Evolutionary conservation across 1,140 invertebrate species (phyloP).

Genomic region (Bombus fervidus): DNA sequence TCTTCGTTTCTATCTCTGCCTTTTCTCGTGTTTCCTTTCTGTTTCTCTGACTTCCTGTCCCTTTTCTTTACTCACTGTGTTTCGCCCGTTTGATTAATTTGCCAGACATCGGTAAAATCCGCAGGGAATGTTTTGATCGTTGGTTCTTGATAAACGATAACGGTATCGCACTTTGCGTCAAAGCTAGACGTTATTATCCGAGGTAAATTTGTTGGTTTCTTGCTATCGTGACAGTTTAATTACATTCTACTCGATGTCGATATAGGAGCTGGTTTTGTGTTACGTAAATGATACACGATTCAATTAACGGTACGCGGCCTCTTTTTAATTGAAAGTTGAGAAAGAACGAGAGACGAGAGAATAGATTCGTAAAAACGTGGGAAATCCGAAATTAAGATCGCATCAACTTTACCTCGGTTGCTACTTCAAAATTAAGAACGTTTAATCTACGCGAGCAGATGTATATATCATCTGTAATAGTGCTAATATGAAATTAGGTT

Average conservation of each 20-base stretch:
- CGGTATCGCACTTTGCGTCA: not conserved
- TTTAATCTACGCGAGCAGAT: not conserved
- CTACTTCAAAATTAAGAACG: constrained; percentile 15
- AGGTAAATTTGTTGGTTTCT: not conserved
- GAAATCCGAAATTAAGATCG: not conserved
- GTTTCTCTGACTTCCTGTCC: not conserved
- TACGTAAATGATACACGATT: not conserved
- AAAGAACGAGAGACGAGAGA: not conserved
- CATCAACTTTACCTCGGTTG: not conserved
- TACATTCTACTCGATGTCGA: not conserved
- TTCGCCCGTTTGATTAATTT: not conserved
- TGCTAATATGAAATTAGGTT: constrained; percentile 42
- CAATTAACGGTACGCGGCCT: not conserved
- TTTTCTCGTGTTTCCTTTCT: not conserved
- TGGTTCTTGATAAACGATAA: constrained; percentile 16
- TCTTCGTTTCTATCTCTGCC: constrained; percentile 7
- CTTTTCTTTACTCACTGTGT: not conserved
- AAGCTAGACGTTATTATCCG: not conserved
- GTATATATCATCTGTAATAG: constrained; percentile 21
- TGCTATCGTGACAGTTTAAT: constrained; percentile 3
- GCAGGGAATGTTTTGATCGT: not conserved
- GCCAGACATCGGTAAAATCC: constrained; percentile 13
- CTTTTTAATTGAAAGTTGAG: not conserved
- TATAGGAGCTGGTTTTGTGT: not conserved
- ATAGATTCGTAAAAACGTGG: not conserved